Conservation (phyloP, 2,888 invertebrate genomes). For the Diarsia rubi region DNA sequence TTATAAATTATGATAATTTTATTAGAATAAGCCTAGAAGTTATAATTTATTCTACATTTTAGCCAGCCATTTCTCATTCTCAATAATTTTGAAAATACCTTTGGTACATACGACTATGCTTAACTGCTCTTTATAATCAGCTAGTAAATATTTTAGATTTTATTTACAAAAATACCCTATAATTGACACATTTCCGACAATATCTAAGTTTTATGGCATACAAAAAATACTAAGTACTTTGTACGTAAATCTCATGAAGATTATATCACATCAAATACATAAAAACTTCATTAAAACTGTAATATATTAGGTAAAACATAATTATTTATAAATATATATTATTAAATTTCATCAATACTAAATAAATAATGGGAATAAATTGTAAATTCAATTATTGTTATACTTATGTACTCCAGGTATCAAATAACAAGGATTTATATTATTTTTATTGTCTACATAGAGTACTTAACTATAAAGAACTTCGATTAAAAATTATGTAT, state of each 20-base stretch:
- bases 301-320: constrained; percentile 41
- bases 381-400: constrained; percentile 19
- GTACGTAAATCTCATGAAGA: constrained; percentile 78
- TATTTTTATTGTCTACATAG: constrained; percentile 5
- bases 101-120: constrained; percentile 52
- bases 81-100: constrained; percentile 45
- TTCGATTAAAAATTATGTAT: constrained; percentile 23
- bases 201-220: constrained; percentile 75
- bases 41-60: constrained; percentile 3
- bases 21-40: neutral
- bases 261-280: constrained; percentile 73
- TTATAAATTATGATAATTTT: constrained; percentile 35
- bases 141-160: constrained; percentile 25
- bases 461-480: constrained; percentile 39
- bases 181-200: constrained; percentile 64
- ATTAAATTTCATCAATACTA: constrained; percentile 31
- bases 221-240: constrained; percentile 81
- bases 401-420: constrained; percentile 33
- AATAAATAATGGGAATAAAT: constrained; percentile 23
- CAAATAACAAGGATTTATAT: neutral
- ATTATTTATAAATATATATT: constrained; percentile 33
- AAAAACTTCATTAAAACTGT: constrained; percentile 48
- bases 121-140: constrained; percentile 1
- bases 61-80: constrained; percentile 2
- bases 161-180: constrained; percentile 51